Evolutionary conservation across 2,113 vertebrate genomes (phyloP).

Genomic region (Macroglossus sobrinus): DNA sequence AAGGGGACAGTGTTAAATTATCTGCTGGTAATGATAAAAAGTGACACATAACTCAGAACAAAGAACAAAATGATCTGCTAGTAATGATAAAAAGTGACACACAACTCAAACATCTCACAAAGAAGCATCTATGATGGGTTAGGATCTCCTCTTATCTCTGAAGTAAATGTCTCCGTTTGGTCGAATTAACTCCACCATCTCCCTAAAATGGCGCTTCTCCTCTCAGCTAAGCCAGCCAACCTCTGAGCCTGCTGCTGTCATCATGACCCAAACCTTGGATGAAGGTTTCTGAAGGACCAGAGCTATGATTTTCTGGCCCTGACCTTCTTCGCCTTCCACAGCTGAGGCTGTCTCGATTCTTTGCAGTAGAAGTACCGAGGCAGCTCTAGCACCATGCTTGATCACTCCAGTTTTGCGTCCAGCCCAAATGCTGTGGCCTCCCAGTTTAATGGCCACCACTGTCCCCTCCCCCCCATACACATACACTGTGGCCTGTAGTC

Average conservation of each 20-base stretch:
- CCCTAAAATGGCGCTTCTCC: background rate
- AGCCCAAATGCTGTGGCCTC: background rate
- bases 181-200: background rate
- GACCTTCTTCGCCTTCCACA: background rate
- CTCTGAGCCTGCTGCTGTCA: background rate
- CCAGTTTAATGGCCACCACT: background rate
- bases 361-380: background rate
- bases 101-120: background rate
- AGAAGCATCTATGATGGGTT: background rate
- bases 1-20: background rate
- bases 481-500: background rate
- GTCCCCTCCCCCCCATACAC: too few relatives aligned
- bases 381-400: background rate
- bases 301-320: background rate
- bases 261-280: background rate
- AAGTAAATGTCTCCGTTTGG: background rate
- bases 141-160: background rate
- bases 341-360: background rate
- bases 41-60: background rate
- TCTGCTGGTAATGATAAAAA: background rate
- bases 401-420: background rate
- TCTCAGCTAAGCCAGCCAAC: background rate
- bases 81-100: background rate
- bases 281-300: background rate
- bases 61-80: background rate